Base-by-base conservation (phyloP, 2,113 vertebrate species). In the Gambusia holbrooki region DNA sequence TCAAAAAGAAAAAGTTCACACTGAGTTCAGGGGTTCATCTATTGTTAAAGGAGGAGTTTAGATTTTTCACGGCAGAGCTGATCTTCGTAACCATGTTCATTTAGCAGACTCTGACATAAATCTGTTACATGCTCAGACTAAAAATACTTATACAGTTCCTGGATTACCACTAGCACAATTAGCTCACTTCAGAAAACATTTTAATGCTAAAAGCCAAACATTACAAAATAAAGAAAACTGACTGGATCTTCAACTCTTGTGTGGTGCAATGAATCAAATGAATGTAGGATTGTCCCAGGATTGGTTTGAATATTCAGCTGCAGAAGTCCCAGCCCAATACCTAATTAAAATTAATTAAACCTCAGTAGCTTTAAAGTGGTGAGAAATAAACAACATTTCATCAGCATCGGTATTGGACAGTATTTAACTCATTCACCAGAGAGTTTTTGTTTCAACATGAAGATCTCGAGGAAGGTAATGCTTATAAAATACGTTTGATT, bases 21-120 rank as follows among this genome's bases (percentile, higher is more conserved):
- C 66, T 13, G 69, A 83, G 82, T 85, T 86, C 64, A 88, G 32
- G 63, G 69, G 29, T 66, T 81, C 28, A 75, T 86, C 17, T 64
- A 60, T 74, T 84, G 35, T 28, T 66, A 35, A 77, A 40, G 13
- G 27, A 8, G 17, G 15, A 32, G 2, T 40, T 66, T 5, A 19
- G 65, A 67, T 42, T 45, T 27, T 10, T 67, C 6, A 28, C n/a
- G 4, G 37, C 3, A 67, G n/a, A 9, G 42, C 27, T n/a, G 6
- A 17, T 28, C 1, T 6, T 42, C 4, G 14, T 42, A 15, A 13
- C 2, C 10, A 37, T 45, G 19, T 25, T n/a, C 2, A 22, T 54
- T 54, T 19, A 48, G 45, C 45, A 48, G 15, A 25, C 6, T 54
- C 17, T 54, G 19, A 54, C 17, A 54, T 25, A 54, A 8, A 54